Evolutionary conservation across 2,888 invertebrate genomes (phyloP), one percentile per base, ranked within the genome.

Genomic region (Auanema freiburgensis): DNA sequence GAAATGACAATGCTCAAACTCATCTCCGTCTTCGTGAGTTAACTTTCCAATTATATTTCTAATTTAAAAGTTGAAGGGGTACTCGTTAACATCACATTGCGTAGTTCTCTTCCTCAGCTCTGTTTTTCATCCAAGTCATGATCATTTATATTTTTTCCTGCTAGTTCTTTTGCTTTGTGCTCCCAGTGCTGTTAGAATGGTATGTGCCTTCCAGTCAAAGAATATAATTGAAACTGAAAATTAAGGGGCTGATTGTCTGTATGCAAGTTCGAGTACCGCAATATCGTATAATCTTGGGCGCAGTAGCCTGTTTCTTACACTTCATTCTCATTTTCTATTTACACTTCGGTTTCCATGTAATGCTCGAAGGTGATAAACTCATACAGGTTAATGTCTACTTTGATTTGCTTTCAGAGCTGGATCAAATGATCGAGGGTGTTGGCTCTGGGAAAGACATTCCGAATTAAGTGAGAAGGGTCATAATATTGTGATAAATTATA

Each of bases 321-420:
- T 77, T 86, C 23, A 67, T 85, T 10, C 86, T 86, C 66, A 80
- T 87, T 42, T 75, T 86, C n/a, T 87, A 86, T 74, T 77, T 87
- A 51, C 87, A 87, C 76, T 87, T 87, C 77, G 86, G 86, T 12
- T 87, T 86, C 78, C 86, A 86, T 72, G 83, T 84, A 58, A 83
- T 86, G 67, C 85, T 86, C 18, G 80, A 79, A 79, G 83, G 83
- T 83, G 11, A n/a, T 44, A 4, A 12, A n/a, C 46, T 33, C 4
- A 8, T 8, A 33, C 33, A 33, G 8, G n/a, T n/a, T n/a, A n/a
- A n/a, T n/a, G n/a, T n/a, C n/a, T n/a, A n/a, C n/a, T n/a, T n/a
- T n/a, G n/a, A n/a, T n/a, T n/a, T n/a, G n/a, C n/a, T 33, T 33
- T 33, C 33, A 33, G 33, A 33, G 33, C 8, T 33, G 33, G 33